A percentile compares a stretch with the other conserved stretches of the same genome.
Evolutionary conservation across 2,888 invertebrate species (phyloP).

Genomic region (Ecdyonurus torrentis): DNA sequence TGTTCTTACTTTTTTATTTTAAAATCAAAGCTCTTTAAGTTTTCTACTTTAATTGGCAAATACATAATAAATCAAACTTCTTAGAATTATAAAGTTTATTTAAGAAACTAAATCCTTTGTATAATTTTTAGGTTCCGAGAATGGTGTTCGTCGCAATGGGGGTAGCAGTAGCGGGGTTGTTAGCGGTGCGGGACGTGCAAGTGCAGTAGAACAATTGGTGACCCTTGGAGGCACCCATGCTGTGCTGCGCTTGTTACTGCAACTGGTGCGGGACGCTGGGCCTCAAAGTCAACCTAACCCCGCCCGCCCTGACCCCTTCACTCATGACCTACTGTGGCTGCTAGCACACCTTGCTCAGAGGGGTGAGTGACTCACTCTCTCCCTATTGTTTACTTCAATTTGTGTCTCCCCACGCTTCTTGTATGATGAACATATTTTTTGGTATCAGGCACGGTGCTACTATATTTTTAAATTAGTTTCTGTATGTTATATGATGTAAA

Average conservation of each 20-base stretch:
- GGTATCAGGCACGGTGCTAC: too few species aligned
- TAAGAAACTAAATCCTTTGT: too few species aligned
- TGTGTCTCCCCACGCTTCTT: too few species aligned
- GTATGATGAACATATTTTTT: too few species aligned
- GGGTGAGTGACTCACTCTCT: conserved; percentile 32
- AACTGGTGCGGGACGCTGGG: conserved; percentile 33
- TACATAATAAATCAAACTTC: too few species aligned
- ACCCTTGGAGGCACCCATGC: conserved; percentile 36
- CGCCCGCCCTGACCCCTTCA: conserved; percentile 27
- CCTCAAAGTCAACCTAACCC: conserved; percentile 18
- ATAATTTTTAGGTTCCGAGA: background rate
- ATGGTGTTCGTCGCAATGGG: background rate
- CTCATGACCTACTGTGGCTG: conserved; percentile 42
- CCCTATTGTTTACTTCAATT: too few species aligned
- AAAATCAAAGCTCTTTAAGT: too few species aligned
- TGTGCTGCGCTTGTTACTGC: conserved; percentile 35
- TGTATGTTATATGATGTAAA: too few species aligned
- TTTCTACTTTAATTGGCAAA: too few species aligned
- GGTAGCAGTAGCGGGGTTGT: conserved; percentile 14
- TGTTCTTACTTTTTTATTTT: too few species aligned
- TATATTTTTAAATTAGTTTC: too few species aligned
- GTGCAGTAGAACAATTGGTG: conserved; percentile 35
- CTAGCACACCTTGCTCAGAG: conserved; percentile 37
- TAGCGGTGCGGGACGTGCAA: conserved; percentile 37
- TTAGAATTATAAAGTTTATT: too few species aligned